These are phyloP conservation scores for Hydrophis major DNA, from an alignment of 2,797 vertebrate species.

Conservation along the genomic window DNA sequence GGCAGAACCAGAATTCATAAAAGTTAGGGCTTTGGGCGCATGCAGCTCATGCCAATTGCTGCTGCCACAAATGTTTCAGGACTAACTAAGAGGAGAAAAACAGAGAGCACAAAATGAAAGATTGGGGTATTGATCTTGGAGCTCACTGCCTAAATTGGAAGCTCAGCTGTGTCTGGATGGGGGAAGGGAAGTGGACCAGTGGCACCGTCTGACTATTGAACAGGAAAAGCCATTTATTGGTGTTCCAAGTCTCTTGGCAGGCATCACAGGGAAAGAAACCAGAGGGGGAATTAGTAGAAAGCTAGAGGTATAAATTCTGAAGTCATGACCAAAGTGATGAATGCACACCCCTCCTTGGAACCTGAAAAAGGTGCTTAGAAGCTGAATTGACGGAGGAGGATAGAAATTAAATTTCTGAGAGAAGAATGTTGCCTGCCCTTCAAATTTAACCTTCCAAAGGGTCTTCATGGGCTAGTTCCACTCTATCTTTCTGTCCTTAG, in stretches of 20 bases:
- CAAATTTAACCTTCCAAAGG: constrained; percentile 1
- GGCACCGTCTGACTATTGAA: constrained; percentile 19
- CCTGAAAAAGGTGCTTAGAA: neutral
- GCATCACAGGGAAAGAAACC: constrained; percentile 12
- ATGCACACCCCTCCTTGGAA: neutral
- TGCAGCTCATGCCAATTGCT: neutral
- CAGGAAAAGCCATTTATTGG: neutral
- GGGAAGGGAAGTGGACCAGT: neutral
- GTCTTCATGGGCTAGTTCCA: neutral
- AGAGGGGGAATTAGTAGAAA: constrained; percentile 34
- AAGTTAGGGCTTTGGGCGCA: neutral
- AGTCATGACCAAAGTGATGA: neutral
- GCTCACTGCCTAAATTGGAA: neutral
- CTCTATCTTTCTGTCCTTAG: neutral
- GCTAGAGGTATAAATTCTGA: constrained; percentile 9
- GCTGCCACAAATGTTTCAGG: neutral
- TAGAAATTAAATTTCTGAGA: neutral
- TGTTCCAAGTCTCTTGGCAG: constrained; percentile 30
- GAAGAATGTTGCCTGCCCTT: neutral
- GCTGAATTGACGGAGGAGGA: neutral
- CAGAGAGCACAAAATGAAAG: neutral
- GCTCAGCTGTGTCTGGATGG: neutral
- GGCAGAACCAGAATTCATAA: constrained; percentile 12
- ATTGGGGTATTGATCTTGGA: neutral
- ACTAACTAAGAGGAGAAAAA: neutral